phyloP scores from a whole-genome alignment of 2,797 vertebrate species.

The Toxotes lorentzi region DNA sequence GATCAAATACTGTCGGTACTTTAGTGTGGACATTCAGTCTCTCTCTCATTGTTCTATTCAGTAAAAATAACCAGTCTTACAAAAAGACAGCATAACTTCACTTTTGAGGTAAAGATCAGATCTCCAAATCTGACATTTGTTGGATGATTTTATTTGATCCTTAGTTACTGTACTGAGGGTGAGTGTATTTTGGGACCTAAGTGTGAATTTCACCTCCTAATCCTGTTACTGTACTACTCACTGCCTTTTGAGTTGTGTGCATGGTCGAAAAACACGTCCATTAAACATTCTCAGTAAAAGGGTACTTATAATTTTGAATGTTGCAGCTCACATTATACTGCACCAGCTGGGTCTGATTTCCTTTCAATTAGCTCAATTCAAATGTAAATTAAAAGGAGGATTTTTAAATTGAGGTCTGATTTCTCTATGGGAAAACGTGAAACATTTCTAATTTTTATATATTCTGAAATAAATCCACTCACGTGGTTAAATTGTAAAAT shows the following conservation, averaged over 20 bases:
- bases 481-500: background rate
- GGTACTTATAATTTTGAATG: background rate
- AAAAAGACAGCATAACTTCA: conserved; percentile 23
- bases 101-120: conserved; percentile 20
- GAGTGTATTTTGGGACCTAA: background rate
- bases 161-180: background rate
- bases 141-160: conserved; percentile 25
- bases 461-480: conserved; percentile 7
- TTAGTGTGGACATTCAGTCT: conserved; percentile 62
- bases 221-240: conserved; percentile 8
- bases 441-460: conserved; percentile 10
- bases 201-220: conserved; percentile 23
- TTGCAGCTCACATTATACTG: background rate
- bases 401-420: background rate
- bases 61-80: conserved; percentile 30
- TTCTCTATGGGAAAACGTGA: background rate
- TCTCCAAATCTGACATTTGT: conserved; percentile 33
- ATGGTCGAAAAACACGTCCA: conserved; percentile 1
- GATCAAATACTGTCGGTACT: conserved; percentile 66
- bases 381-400: conserved; percentile 14
- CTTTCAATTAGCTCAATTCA: conserved; percentile 4
- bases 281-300: background rate
- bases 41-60: conserved; percentile 45
- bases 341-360: conserved; percentile 1
- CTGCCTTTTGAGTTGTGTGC: background rate